Conservation (phyloP, 2,888 invertebrate species). For the Clusia tigrina region DNA sequence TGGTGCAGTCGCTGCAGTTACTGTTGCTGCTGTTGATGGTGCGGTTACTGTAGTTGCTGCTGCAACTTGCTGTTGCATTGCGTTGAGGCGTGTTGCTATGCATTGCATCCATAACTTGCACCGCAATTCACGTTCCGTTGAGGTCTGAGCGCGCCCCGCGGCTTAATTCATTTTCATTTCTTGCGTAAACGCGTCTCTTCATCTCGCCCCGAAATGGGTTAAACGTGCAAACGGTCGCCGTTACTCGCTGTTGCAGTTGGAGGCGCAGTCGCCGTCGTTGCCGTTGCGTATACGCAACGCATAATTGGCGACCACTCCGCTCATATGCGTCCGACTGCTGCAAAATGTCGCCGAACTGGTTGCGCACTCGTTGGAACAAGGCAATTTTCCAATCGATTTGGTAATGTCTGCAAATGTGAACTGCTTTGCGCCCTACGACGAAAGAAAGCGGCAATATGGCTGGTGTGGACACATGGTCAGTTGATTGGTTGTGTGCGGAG, state of each 20-base stretch:
- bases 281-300: conserved; percentile 50
- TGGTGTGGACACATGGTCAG: too few relatives aligned
- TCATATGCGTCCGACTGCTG: conserved; percentile 19
- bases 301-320: conserved; percentile 21
- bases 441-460: too few relatives aligned
- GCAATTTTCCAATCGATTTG: conserved; percentile 10
- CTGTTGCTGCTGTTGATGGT: too few relatives aligned
- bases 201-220: conserved; percentile 52
- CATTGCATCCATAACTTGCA: not conserved
- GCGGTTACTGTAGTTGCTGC: conserved; percentile 36
- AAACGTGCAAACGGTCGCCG: conserved; percentile 44
- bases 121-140: not conserved
- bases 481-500: too few relatives aligned
- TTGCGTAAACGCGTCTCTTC: conserved; percentile 38
- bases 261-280: too few relatives aligned
- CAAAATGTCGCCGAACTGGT: conserved; percentile 30
- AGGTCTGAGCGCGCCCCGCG: not conserved
- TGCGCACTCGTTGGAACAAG: not conserved
- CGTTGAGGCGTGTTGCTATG: not conserved
- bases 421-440: too few relatives aligned
- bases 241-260: conserved; percentile 5
- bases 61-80: conserved; percentile 29
- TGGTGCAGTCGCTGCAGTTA: too few relatives aligned
- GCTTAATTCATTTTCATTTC: conserved; percentile 10
- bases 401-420: conserved; percentile 9